Conservation (phyloP, 2,113 vertebrate genomes). For the Dromaius novaehollandiae region DNA sequence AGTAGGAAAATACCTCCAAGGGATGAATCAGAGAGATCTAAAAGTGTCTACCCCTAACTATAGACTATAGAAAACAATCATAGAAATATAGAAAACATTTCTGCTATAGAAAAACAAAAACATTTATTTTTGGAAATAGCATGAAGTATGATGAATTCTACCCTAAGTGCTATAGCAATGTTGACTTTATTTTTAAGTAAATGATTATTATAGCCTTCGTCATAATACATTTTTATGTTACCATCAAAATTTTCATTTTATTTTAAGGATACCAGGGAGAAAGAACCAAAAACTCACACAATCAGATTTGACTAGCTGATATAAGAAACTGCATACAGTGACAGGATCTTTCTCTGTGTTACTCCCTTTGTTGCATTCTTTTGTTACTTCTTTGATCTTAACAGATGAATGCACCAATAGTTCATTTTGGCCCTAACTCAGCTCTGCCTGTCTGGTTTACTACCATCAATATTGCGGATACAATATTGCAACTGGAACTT, state of each 20-base stretch:
- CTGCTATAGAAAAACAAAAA: neutral
- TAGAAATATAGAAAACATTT: no score
- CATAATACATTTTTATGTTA: neutral
- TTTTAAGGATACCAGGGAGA: neutral
- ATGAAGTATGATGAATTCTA: neutral
- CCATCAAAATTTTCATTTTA: neutral
- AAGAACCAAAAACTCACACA: rapidly evolving
- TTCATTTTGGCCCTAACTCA: constrained; percentile 8
- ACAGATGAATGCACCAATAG: constrained; percentile 35
- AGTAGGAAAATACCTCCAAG: neutral
- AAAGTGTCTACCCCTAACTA: neutral
- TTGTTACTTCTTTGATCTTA: constrained; percentile 30
- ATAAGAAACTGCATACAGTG: neutral
- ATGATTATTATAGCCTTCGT: neutral
- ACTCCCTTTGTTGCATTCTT: neutral
- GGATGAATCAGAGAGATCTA: neutral
- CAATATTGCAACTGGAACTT: neutral
- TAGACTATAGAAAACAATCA: neutral
- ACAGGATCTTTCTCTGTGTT: neutral
- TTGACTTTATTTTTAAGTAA: neutral
- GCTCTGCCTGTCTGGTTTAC: constrained; percentile 2
- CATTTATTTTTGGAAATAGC: neutral
- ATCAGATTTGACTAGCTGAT: neutral
- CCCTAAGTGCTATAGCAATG: neutral
- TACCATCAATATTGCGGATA: no score